Base-by-base conservation (phyloP, 2,113 vertebrate species). In the Poecilia latipinna region DNA sequence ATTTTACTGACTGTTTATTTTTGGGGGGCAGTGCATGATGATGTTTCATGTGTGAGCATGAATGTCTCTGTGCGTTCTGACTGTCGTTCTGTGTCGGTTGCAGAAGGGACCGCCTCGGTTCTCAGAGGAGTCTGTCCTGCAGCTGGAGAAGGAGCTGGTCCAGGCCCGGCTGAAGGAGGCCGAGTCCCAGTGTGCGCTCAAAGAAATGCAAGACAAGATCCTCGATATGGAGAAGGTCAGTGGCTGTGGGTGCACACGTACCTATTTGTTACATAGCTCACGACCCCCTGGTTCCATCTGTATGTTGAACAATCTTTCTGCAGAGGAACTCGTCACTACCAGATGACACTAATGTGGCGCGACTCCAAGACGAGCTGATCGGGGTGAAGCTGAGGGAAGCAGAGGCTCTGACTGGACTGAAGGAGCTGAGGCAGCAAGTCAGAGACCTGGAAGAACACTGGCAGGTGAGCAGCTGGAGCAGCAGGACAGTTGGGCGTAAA, bases 161-260 rank as follows among this genome's bases (percentile, higher is more conserved):
- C 96, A 99, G 90, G 97, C 97, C 74, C 94, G 97, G 60, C 94
- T 99, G 83, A 96, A 96, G 86, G 97, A 99, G 93, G 98, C 98
- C 0, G 98, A 99, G 87, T 97, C 97, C 74, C 97, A 97, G 78
- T 99, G 97, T 87, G 98, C 98, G 0, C 93, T 99, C 74, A 98
- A 97, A 89, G 98, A 99, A 88, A 99, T 99, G 98, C 98, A 99
- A 84, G 97, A 99, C 94, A 99, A 99, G 92, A 94, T 99, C 87
- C 93, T 99, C 74, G 97, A 98, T 42, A 97, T 99, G 72, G 97
- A 99, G 90, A 96, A 97, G 96, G 98, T 98, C 85, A 5, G 57
- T 64, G 48, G 0, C 6, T 31, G 60, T 61, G 61, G 7, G 44
- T 28, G 42, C 10, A 31, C 2, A 63, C 24, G 15, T 0, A 29